These are phyloP conservation scores for Pterobdella sp. DNA, from an alignment of 2,888 invertebrate genomes.

Conservation along the genomic window DNA sequence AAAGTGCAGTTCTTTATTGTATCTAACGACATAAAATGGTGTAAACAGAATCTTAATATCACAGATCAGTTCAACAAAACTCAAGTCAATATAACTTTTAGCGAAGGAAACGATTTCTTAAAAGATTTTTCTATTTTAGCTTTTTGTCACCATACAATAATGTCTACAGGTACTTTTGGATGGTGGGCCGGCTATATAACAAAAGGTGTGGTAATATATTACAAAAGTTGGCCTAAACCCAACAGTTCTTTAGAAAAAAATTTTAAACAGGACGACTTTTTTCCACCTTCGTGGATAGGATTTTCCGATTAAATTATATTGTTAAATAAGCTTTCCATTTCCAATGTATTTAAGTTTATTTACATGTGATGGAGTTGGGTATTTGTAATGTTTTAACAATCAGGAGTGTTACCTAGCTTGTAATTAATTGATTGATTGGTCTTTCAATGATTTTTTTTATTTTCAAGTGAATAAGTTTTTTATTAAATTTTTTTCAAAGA, in stretches of 20 bases:
- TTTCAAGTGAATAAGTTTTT: too few species aligned
- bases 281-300: slow-evolving; percentile 46
- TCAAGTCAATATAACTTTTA: slow-evolving; percentile 32
- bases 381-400: too few species aligned
- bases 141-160: slow-evolving; percentile 46
- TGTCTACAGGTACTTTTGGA: slow-evolving; percentile 49
- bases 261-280: slow-evolving; percentile 46
- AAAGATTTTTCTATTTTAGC: slow-evolving; percentile 29
- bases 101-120: slow-evolving; percentile 46
- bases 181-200: slow-evolving; percentile 52
- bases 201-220: slow-evolving; percentile 46
- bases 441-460: too few species aligned
- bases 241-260: slow-evolving; percentile 44
- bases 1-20: slow-evolving; percentile 47
- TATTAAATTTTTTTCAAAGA: too few species aligned
- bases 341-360: too few species aligned
- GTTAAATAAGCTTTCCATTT: too few species aligned
- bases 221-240: slow-evolving; percentile 46
- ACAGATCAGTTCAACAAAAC: slow-evolving; percentile 37
- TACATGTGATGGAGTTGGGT: too few species aligned
- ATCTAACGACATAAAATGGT: slow-evolving; percentile 49
- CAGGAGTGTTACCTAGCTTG: too few species aligned
- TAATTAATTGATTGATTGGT: too few species aligned
- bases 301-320: slow-evolving; percentile 36
- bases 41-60: slow-evolving; percentile 37